Conservation (phyloP, 1,140 invertebrate species). For the Pentalonia nigronervosa region DNA sequence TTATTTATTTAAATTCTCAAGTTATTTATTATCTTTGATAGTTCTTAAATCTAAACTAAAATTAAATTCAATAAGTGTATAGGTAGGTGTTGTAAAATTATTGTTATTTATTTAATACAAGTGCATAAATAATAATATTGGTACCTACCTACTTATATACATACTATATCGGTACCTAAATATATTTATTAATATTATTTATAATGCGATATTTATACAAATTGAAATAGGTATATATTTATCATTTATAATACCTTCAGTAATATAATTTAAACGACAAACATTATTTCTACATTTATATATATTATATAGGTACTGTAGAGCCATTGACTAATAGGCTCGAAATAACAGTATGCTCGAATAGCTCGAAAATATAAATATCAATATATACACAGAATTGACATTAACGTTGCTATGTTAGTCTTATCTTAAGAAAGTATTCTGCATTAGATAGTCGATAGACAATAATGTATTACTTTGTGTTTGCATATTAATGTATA, state of each 20-base stretch:
- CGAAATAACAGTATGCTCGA: neutral
- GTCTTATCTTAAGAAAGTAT: neutral
- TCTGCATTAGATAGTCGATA: too few species aligned
- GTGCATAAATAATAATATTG: neutral
- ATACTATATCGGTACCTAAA: too few species aligned
- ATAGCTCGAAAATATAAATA: neutral
- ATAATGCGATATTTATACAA: neutral
- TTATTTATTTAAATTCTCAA: neutral
- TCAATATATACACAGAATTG: neutral
- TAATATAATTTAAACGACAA: slow-evolving; percentile 1
- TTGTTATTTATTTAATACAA: neutral
- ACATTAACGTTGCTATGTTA: neutral
- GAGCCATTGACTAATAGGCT: neutral
- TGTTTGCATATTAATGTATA: neutral
- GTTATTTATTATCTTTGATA: slow-evolving; percentile 9
- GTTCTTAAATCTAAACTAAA: slow-evolving; percentile 19
- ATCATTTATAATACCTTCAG: neutral
- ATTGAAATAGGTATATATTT: neutral
- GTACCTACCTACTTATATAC: neutral
- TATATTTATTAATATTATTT: too few species aligned
- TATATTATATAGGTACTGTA: neutral
- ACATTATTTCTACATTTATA: neutral
- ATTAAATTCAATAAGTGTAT: slow-evolving; percentile 10
- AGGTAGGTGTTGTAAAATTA: neutral
- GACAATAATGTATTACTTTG: neutral